A percentile compares a stretch with the other conserved stretches of the same genome.
Conservation (phyloP, 23 tunicate species). For the Ciona savignyi region DNA sequence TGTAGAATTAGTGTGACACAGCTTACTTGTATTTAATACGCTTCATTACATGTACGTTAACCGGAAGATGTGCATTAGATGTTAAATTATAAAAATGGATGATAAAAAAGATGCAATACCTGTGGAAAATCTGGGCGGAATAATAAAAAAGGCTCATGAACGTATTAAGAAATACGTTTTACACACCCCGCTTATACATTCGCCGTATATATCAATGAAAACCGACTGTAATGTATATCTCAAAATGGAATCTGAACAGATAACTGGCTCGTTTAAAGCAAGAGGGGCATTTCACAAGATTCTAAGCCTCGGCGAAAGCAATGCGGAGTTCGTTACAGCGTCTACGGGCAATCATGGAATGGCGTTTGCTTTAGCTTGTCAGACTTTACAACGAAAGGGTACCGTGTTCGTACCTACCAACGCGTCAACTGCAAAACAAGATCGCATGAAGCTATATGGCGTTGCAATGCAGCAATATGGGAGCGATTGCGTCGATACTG, state of each 20-base stretch:
- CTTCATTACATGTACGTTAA: too few species aligned
- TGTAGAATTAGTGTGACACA: too few species aligned
- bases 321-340: conserved; percentile 47
- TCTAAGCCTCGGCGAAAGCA: not conserved
- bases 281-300: conserved; percentile 81
- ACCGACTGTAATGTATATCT: conserved; percentile 37
- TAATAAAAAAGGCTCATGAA: conserved; percentile 17
- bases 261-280: conserved; percentile 77
- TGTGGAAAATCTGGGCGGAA: too few species aligned
- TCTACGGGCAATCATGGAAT: conserved; percentile 92
- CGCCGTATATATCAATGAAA: conserved; percentile 12
- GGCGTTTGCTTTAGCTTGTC: conserved; percentile 51
- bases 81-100: too few species aligned
- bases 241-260: conserved; percentile 70
- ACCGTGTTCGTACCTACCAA: conserved; percentile 49
- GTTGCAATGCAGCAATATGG: conserved; percentile 57
- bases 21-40: too few species aligned
- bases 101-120: too few species aligned
- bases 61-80: too few species aligned
- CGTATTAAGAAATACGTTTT: conserved; percentile 23
- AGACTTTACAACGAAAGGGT: conserved; percentile 40
- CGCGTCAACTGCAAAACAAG: conserved; percentile 42
- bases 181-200: conserved; percentile 39
- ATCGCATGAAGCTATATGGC: conserved; percentile 18
- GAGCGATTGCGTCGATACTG: conserved; percentile 64